phyloP scores from a whole-genome alignment of 2,888 invertebrate species.

The Pachymerium ferrugineum region DNA sequence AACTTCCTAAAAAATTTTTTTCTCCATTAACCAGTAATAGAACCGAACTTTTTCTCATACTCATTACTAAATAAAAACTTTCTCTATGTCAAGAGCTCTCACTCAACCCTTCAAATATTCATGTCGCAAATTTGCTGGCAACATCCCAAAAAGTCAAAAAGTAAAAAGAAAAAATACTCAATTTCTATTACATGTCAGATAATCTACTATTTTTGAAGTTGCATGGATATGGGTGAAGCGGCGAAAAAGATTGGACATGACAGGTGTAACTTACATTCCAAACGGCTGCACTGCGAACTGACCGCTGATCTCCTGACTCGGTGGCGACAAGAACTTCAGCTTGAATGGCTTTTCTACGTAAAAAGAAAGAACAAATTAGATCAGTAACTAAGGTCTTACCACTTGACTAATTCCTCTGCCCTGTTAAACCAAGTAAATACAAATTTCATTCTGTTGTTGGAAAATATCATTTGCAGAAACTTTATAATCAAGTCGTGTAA shows the following conservation, averaged over 20 bases:
- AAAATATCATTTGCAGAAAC: background rate
- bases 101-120: too few relatives aligned
- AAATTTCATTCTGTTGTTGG: background rate
- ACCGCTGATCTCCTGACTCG: constrained; percentile 41
- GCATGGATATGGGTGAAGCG: constrained; percentile 1
- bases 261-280: constrained; percentile 56
- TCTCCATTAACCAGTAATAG: too few relatives aligned
- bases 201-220: too few relatives aligned
- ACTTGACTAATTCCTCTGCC: background rate
- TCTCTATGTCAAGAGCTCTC: too few relatives aligned
- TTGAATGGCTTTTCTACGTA: constrained; percentile 40
- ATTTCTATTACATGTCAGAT: too few relatives aligned
- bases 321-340: constrained; percentile 42
- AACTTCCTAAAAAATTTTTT: too few relatives aligned
- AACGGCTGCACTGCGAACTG: constrained; percentile 64
- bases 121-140: too few relatives aligned
- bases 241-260: background rate
- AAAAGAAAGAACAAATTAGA: constrained; percentile 32
- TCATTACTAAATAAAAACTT: too few relatives aligned
- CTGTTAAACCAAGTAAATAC: background rate
- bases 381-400: background rate
- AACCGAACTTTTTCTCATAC: too few relatives aligned
- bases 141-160: too few relatives aligned
- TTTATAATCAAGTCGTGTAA: background rate
- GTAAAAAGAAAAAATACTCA: too few relatives aligned